These are phyloP conservation scores for Drosophila obscura DNA, from an alignment of 1,140 invertebrate genomes.

Conservation along the genomic window DNA sequence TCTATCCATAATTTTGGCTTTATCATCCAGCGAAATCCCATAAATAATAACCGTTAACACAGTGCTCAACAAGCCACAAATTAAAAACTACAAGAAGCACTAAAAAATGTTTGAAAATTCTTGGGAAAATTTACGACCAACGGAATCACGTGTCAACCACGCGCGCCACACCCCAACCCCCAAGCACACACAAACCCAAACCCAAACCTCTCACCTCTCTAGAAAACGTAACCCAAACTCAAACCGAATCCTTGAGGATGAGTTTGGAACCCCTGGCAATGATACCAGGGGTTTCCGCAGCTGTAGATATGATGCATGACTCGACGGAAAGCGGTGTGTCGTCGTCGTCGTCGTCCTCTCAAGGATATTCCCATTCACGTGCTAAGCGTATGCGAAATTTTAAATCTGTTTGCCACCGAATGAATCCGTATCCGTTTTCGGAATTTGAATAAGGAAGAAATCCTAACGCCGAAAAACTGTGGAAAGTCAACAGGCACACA, in stretches of 20 bases:
- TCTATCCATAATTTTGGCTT: conserved; percentile 63
- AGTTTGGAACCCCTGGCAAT: conserved; percentile 18
- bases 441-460: conserved; percentile 73
- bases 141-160: conserved; percentile 83
- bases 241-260: not conserved
- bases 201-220: not conserved
- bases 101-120: conserved; percentile 61
- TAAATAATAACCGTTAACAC: conserved; percentile 82
- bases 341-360: conserved; percentile 48
- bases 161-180: conserved; percentile 39
- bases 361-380: conserved; percentile 51
- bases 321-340: conserved; percentile 65
- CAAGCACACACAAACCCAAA: conserved; percentile 12
- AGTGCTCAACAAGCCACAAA: conserved; percentile 80
- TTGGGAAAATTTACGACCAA: conserved; percentile 75
- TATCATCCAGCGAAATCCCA: conserved; percentile 56
- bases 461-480: conserved; percentile 63
- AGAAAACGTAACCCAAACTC: conserved; percentile 10
- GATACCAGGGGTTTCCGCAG: conserved; percentile 44
- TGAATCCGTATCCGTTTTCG: too few species aligned
- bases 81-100: conserved; percentile 82
- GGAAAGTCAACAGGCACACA: conserved; percentile 49
- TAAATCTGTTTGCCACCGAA: conserved; percentile 63
- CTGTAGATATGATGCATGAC: conserved; percentile 78
- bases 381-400: conserved; percentile 72